Conservation (phyloP, 2,113 vertebrate genomes). For the Cinclus cinclus region DNA sequence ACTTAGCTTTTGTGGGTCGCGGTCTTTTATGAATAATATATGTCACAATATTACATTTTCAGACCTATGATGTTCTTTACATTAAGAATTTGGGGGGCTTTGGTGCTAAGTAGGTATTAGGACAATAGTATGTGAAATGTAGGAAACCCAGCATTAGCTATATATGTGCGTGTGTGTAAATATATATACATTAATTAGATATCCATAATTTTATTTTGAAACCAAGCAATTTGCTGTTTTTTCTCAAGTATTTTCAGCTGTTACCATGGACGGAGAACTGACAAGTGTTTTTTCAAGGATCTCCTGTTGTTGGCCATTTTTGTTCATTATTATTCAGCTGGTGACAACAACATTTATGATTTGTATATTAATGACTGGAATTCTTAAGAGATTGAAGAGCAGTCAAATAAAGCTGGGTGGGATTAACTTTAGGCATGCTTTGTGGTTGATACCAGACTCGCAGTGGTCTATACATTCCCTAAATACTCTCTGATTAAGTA, state of each 20-base stretch:
- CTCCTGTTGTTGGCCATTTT: conserved; percentile 32
- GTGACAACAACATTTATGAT: conserved; percentile 36
- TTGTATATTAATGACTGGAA: conserved; percentile 56
- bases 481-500: conserved; percentile 35
- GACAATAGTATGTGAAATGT: background rate
- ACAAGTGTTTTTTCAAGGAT: conserved; percentile 32
- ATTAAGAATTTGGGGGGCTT: background rate
- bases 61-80: background rate
- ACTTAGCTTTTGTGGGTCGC: conserved; percentile 1
- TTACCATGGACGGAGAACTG: background rate
- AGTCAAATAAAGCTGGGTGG: conserved; percentile 42
- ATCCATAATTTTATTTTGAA: conserved; percentile 10
- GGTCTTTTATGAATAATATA: conserved; percentile 61
- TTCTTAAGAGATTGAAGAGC: conserved; percentile 36
- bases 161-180: background rate
- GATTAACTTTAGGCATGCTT: conserved; percentile 12
- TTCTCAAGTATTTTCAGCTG: conserved; percentile 6
- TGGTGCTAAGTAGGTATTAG: conserved; percentile 4
- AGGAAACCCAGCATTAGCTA: background rate
- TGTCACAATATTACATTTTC: background rate
- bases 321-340: conserved; percentile 39
- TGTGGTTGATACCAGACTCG: background rate
- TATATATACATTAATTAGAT: background rate
- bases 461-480: background rate
- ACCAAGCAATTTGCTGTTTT: background rate